These are phyloP conservation scores for Xestoiulus laeticollis DNA, from an alignment of 2,888 invertebrate genomes.

Conservation along the genomic window DNA sequence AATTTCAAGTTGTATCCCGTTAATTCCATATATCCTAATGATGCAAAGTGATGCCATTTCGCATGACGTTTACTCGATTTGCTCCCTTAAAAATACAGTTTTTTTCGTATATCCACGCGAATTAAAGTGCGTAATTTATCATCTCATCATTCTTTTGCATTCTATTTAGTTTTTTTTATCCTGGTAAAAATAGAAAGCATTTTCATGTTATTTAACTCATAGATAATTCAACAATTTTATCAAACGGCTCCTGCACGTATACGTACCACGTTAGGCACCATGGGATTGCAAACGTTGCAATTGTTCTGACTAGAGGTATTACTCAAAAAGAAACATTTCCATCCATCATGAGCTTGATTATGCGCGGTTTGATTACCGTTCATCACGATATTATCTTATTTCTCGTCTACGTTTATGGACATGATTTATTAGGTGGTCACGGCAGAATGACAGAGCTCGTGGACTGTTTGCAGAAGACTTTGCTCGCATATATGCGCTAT, in stretches of 20 bases:
- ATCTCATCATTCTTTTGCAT: neutral
- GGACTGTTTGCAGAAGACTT: neutral
- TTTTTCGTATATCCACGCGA: neutral
- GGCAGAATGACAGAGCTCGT: neutral
- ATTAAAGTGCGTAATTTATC: neutral
- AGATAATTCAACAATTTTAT: slow-evolving; percentile 10
- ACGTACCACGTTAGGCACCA: neutral
- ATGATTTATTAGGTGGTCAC: neutral
- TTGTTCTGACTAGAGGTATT: neutral
- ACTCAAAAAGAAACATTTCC: neutral
- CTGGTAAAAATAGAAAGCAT: slow-evolving; percentile 5
- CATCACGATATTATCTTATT: slow-evolving; percentile 27
- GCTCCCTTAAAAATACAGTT: too few relatives aligned
- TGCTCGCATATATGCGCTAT: neutral
- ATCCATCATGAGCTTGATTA: slow-evolving; percentile 9
- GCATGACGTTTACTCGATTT: too few relatives aligned
- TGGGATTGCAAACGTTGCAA: neutral
- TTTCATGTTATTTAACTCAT: slow-evolving; percentile 7
- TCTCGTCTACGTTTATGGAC: neutral
- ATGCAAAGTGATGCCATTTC: too few relatives aligned
- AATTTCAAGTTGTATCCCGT: too few relatives aligned
- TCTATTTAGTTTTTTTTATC: neutral
- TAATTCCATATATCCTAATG: too few relatives aligned
- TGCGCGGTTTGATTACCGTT: neutral
- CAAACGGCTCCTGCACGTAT: neutral